These are phyloP conservation scores for Sycophaga agraensis DNA, from an alignment of 1,140 invertebrate species.

Conservation along the genomic window DNA sequence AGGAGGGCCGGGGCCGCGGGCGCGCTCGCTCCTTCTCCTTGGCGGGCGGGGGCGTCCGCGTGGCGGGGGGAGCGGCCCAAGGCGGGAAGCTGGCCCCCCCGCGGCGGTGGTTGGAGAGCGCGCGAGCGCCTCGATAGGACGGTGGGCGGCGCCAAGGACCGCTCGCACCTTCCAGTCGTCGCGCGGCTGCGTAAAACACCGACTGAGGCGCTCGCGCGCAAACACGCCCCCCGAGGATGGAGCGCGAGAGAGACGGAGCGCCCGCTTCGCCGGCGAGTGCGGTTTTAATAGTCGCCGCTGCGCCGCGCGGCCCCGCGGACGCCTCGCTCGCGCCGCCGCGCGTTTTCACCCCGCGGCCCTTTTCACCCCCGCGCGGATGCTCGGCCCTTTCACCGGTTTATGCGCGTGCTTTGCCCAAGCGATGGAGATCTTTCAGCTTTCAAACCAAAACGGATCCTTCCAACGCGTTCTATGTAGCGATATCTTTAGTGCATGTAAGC, in stretches of 20 bases:
- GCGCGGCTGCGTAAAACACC: constrained; percentile 15
- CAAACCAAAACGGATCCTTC: too few relatives aligned
- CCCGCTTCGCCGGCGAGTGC: not conserved
- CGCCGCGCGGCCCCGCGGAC: constrained; percentile 8
- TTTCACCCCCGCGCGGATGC: too few relatives aligned
- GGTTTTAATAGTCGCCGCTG: constrained; percentile 22
- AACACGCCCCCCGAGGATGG: constrained; percentile 14
- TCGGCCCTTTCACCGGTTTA: too few relatives aligned
- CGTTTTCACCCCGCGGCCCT: not conserved
- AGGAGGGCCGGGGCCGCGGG: too few relatives aligned
- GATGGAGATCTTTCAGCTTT: too few relatives aligned
- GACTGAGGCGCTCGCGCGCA: not conserved
- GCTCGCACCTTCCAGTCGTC: constrained; percentile 30
- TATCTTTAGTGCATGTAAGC: too few relatives aligned
- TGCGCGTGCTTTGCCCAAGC: too few relatives aligned
- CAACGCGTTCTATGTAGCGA: too few relatives aligned
- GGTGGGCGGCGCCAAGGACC: constrained; percentile 47
- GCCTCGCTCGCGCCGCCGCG: not conserved
- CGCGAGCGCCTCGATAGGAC: constrained; percentile 41
- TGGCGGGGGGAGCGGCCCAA: not conserved
- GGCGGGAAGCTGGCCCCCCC: not conserved
- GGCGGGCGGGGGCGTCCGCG: too few relatives aligned
- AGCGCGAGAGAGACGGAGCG: not conserved
- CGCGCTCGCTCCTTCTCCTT: constrained; percentile 22
- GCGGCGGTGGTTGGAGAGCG: constrained; percentile 37